Conservation (phyloP, 2,113 vertebrate species). For the Dicrurus megarhynchus region DNA sequence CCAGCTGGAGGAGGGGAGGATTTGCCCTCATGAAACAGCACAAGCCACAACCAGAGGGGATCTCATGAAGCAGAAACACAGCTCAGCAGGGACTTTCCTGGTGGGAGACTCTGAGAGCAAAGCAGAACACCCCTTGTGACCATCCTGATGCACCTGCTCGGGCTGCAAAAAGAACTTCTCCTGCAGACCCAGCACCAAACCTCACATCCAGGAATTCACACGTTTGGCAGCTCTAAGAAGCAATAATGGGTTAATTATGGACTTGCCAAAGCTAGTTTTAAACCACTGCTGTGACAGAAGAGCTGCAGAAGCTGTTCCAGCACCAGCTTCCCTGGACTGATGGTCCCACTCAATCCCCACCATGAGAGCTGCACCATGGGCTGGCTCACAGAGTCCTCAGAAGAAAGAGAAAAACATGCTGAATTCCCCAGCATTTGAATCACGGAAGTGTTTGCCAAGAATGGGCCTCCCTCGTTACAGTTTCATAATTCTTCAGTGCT, state of each 20-base stretch:
- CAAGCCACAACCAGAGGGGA: background rate
- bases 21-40: background rate
- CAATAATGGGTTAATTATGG: background rate
- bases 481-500: conserved; percentile 35
- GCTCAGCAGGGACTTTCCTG: background rate
- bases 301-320: background rate
- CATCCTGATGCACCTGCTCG: background rate
- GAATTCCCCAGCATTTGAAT: conserved; percentile 60
- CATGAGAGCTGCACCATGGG: background rate
- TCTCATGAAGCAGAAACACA: background rate
- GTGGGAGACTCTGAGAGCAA: background rate
- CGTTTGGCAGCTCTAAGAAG: rapidly evolving
- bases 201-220: background rate
- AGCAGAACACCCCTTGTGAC: background rate
- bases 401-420: conserved; percentile 20
- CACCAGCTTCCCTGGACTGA: background rate
- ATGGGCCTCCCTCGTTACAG: background rate
- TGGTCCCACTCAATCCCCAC: background rate
- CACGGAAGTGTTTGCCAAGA: background rate
- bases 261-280: background rate
- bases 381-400: background rate
- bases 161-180: background rate
- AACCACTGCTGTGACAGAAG: background rate
- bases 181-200: background rate
- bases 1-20: background rate